Evolutionary conservation across 2,113 vertebrate genomes (phyloP), one percentile per base, ranked within the genome.

Genomic region (Zosterops borbonicus): DNA sequence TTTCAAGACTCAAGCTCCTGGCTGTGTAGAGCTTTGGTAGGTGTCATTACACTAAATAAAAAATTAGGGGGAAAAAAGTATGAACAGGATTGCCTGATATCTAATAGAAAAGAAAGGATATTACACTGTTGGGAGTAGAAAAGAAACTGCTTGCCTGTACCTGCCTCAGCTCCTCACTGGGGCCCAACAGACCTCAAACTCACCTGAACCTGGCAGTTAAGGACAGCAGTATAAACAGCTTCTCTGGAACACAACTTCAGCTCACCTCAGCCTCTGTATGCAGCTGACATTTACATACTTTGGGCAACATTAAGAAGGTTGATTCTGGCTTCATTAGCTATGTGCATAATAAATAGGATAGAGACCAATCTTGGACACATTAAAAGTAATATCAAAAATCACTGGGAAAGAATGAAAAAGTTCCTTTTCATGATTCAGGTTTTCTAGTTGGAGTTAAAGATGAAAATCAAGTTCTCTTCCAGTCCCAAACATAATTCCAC

Each of bases 401-500:
- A 21, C 62, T 76, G 27, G 29, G 50, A 82, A 92, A 67, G 19
- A 89, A 74, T 55, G 9, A 67, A 35, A 58, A 67, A 52, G 56
- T 73, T 89, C 5, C 5, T 87, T 82, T 69, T 50, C 46, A 42
- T 6, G 0, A 73, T 55, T 58, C 27, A 63, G n/a, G 33, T 77
- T 70, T 93, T 85, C 63, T 83, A 74, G 33, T 41, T 77, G 47
- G 56, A 83, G 22, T 44, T 75, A 70, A 75, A 52, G 69, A 56
- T 50, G 59, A 87, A 96, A 94, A 75, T 42, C 37, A 73, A 93
- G 58, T 78, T 76, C 69, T 75, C 31, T 75, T 83, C 44, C 76
- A 87, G 31, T 93, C 35, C 76, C 69, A 81, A 87, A 71, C 44
- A 52, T 59, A 86, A 96, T 92, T 94, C 69, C 76, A 89, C 88